phyloP scores from a whole-genome alignment of 2,888 invertebrate genomes.

The Latrodectus elegans region DNA sequence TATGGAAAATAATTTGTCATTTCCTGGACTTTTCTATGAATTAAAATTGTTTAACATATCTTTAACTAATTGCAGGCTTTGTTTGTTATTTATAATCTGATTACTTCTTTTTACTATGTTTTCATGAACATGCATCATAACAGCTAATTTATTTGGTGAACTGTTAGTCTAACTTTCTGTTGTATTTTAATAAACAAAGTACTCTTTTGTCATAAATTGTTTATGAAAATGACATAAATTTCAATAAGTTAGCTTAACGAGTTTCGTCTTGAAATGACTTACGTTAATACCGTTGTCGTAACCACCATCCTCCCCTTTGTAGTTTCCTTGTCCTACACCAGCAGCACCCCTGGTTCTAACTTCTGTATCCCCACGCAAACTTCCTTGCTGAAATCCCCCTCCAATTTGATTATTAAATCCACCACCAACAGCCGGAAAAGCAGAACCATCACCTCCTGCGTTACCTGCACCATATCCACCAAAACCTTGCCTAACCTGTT shows the following conservation, averaged over 20 bases:
- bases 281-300: conserved; percentile 56
- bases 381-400: conserved; percentile 39
- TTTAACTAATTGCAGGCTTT: too few species aligned
- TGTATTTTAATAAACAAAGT: too few species aligned
- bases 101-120: too few species aligned
- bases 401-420: conserved; percentile 48
- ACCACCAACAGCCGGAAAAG: conserved; percentile 50
- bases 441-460: conserved; percentile 51
- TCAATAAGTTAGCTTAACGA: not conserved
- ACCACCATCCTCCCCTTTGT: conserved; percentile 65
- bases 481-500: conserved; percentile 56
- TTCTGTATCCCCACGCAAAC: conserved; percentile 48
- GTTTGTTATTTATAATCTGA: too few species aligned
- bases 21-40: too few species aligned
- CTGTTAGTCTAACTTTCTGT: too few species aligned
- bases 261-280: conserved; percentile 11
- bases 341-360: conserved; percentile 40
- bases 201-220: too few species aligned
- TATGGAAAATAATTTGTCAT: too few species aligned
- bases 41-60: too few species aligned
- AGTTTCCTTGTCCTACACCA: conserved; percentile 67
- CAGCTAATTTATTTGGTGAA: too few species aligned
- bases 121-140: too few species aligned
- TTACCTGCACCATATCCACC: conserved; percentile 60
- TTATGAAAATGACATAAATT: conserved; percentile 18